Evolutionary conservation across 2,113 vertebrate genomes (phyloP).

Genomic region (Columbina picui): DNA sequence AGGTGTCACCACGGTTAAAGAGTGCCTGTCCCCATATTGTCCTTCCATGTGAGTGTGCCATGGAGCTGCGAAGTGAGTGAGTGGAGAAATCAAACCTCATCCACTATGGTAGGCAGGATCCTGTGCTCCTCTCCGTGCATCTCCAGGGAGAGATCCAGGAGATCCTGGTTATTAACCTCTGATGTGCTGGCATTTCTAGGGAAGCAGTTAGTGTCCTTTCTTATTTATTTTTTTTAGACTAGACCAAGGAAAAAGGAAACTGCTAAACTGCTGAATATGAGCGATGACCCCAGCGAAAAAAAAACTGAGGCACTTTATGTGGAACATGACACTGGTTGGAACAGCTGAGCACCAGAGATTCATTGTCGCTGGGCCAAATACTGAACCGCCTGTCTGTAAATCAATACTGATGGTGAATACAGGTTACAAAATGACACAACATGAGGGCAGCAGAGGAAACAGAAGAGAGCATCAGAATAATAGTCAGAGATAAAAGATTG

Average conservation of each 20-base stretch:
- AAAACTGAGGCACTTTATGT: neutral
- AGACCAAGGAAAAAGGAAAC: neutral
- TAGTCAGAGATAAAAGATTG: neutral
- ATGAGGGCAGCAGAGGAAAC: neutral
- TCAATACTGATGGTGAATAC: neutral
- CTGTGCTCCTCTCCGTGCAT: neutral
- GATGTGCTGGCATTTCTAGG: neutral
- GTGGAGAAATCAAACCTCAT: neutral
- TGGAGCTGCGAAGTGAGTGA: neutral
- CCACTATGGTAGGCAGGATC: neutral
- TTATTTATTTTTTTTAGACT: neutral
- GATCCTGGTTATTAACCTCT: neutral
- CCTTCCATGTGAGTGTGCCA: rapidly evolving
- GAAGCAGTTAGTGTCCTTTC: neutral
- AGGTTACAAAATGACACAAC: neutral
- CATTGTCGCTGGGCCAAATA: neutral
- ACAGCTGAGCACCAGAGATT: neutral
- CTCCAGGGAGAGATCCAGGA: neutral
- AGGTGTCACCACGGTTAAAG: neutral
- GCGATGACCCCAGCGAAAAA: neutral
- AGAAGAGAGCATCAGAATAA: neutral
- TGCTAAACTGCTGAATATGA: neutral
- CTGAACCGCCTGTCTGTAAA: neutral
- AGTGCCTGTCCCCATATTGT: neutral
- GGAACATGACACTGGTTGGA: neutral